A percentile compares a stretch with the other conserved stretches of the same genome.
Conservation (phyloP, 2,113 vertebrate genomes). For the Carettochelys insculpta region DNA sequence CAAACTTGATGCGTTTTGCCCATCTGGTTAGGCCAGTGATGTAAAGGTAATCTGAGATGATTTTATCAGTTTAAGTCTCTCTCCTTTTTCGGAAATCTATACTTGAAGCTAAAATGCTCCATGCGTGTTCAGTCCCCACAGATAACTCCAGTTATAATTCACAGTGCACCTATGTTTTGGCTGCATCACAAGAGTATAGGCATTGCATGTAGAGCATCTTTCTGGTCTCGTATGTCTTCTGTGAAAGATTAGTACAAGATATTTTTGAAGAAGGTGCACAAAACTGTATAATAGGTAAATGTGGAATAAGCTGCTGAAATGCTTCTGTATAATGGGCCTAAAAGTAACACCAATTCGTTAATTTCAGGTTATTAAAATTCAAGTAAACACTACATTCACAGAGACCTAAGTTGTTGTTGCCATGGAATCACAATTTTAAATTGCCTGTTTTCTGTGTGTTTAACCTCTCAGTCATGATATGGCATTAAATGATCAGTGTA, state of each 20-base stretch:
- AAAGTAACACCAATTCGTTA: not conserved
- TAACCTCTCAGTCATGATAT: not conserved
- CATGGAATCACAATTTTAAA: not conserved
- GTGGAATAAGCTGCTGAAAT: not conserved
- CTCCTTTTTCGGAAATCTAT: not conserved
- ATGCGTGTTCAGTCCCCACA: not conserved
- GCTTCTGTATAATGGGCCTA: not conserved
- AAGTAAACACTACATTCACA: accelerated
- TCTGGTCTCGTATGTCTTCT: not conserved
- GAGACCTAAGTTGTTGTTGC: not conserved
- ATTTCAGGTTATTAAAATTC: no score
- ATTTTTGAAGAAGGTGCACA: not conserved
- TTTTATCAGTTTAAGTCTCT: not conserved
- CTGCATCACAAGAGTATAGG: not conserved
- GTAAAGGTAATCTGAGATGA: not conserved
- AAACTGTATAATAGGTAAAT: not conserved
- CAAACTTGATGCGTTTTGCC: not conserved
- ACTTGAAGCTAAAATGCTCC: not conserved
- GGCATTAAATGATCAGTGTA: conserved; percentile 3
- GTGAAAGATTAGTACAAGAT: not conserved
- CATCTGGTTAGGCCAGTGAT: not conserved
- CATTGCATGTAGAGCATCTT: not conserved
- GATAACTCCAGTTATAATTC: not conserved
- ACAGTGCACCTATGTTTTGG: not conserved
- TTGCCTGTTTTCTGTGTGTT: not conserved